A percentile compares a stretch with the other conserved stretches of the same genome.
Conservation (phyloP, 1,140 invertebrate genomes). For the Drosophila pallidifrons region DNA sequence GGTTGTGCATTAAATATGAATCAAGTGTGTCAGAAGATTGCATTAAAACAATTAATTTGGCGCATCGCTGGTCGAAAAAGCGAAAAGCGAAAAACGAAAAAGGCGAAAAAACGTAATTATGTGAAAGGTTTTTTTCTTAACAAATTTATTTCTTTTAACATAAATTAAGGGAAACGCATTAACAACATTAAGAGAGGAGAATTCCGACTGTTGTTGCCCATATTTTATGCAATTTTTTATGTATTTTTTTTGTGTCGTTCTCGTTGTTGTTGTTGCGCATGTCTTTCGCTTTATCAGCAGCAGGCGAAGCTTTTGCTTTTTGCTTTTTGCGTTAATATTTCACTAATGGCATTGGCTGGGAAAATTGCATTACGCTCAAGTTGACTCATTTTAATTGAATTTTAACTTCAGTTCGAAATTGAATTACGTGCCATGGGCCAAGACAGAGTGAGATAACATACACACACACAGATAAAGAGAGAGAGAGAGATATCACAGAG, state of each 20-base stretch:
- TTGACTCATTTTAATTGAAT: conserved; percentile 84
- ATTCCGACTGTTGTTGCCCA: conserved; percentile 6
- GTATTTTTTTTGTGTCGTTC: conserved; percentile 2
- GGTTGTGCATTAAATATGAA: neutral
- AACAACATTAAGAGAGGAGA: conserved; percentile 10
- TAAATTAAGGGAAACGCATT: conserved; percentile 41
- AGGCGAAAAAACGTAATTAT: conserved; percentile 12
- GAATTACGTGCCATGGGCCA: conserved; percentile 74
- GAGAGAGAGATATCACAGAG: neutral
- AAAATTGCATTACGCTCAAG: conserved; percentile 83
- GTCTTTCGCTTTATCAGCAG: conserved; percentile 42
- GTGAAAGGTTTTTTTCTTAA: conserved; percentile 6
- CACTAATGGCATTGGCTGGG: conserved; percentile 81
- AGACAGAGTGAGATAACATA: conserved; percentile 17
- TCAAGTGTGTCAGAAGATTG: conserved; percentile 9
- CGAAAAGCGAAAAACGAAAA: neutral
- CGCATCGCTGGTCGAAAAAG: conserved; percentile 7
- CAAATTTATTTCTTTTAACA: conserved; percentile 26
- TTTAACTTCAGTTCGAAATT: conserved; percentile 84
- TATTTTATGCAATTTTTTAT: conserved; percentile 34
- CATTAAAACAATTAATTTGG: conserved; percentile 16
- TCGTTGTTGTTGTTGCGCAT: conserved; percentile 23
- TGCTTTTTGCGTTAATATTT: conserved; percentile 78
- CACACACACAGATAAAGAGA: conserved; percentile 13
- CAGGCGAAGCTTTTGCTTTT: conserved; percentile 25